Evolutionary conservation across 2,797 vertebrate species (phyloP), one percentile per base, ranked within the genome.

Genomic region (Euphonia xanthogaster): DNA sequence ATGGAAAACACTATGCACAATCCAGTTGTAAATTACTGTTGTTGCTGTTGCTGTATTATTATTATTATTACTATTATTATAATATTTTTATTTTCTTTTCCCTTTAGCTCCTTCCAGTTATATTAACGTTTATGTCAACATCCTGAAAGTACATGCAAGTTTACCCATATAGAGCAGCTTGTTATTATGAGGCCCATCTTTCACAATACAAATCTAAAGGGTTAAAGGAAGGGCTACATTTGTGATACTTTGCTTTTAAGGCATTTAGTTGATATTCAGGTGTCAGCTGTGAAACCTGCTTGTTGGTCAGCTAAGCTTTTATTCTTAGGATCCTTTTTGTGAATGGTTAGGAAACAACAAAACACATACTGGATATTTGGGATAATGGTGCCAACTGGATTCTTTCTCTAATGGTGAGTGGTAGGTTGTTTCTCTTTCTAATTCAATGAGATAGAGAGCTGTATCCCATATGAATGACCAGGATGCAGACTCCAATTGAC

Each of bases 401-500:
- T 87, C 62, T 97, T 93, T 92, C 73, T 86, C 22, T 48, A 62
- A 50, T 42, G 55, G 48, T 74, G 28, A 76, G 48, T 86, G 40
- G 47, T 95, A 63, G 37, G 22, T 37, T 93, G 40, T 88, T 88
- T 86, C 47, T 90, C 47, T 81, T 63, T 95, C 58, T 91, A 93
- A 93, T 95, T 78, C 10, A 25, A 44, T 77, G 90, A 95, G 76
- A 90, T 45, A 86, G 33, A 86, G 70, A 74, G 54, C 66, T 86
- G 72, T 93, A 67, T 87, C 66, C 3, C 0, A 85, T 86, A 96
- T 72, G 86, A 76, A 88, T 96, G 91, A 96, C 87, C 61, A 88
- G 95, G 83, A 93, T 92, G 95, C 45, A 90, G 78, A 87, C 55
- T 93, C 27, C 70, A 65, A 24, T 50, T 90, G 61, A 88, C 80